Conservation (phyloP, 2,797 vertebrate genomes). For the Staurois parvus region DNA sequence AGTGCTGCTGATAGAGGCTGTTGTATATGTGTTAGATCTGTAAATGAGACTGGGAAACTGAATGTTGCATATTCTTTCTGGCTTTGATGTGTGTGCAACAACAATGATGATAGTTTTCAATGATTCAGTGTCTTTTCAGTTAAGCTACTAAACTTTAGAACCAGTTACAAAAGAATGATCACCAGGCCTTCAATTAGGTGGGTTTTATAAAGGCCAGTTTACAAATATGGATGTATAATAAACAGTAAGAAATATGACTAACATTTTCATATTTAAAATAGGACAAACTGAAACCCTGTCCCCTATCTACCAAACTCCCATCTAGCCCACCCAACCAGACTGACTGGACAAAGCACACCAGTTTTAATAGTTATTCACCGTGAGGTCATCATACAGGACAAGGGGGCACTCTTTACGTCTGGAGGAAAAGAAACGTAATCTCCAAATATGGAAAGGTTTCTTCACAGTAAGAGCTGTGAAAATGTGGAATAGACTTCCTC, state of each 20-base stretch:
- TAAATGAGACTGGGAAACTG: constrained; percentile 69
- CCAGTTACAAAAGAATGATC: not conserved
- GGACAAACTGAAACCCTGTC: not conserved
- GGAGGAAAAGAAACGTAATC: too few relatives aligned
- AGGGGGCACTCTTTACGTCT: too few relatives aligned
- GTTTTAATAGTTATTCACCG: too few relatives aligned
- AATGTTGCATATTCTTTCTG: constrained; percentile 57
- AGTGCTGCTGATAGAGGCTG: constrained; percentile 63
- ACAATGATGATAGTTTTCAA: constrained; percentile 16
- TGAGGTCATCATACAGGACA: too few relatives aligned
- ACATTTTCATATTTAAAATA: not conserved
- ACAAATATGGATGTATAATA: not conserved
- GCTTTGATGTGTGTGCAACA: constrained; percentile 39
- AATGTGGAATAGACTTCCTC: too few relatives aligned
- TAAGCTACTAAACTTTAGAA: not conserved
- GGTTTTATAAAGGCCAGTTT: not conserved
- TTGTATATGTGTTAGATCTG: constrained; percentile 70
- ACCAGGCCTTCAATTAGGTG: not conserved
- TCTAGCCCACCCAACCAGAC: too few relatives aligned
- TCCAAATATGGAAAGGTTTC: too few relatives aligned
- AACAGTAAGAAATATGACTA: not conserved
- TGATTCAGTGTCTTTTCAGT: constrained; percentile 5
- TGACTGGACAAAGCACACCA: too few relatives aligned
- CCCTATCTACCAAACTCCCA: too few relatives aligned
- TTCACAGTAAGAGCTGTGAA: too few relatives aligned